phyloP scores from a whole-genome alignment of 2,113 vertebrate species.

The Malurus elegans region DNA sequence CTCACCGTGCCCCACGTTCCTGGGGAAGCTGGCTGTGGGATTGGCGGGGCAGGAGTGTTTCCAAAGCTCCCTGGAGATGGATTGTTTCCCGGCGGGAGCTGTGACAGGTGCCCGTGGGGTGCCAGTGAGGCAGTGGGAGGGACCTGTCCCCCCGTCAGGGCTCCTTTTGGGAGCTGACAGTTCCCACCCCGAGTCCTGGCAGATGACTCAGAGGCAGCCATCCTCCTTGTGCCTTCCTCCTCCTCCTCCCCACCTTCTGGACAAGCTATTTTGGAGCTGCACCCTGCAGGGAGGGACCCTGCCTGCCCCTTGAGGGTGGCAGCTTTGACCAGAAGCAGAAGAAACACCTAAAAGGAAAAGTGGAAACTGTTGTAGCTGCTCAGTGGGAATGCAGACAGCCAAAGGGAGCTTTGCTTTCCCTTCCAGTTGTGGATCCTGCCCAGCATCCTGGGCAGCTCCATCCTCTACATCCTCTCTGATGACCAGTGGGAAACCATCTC shows the following conservation, averaged over 20 bases:
- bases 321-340: background rate
- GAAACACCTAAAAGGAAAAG: background rate
- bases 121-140: background rate
- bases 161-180: background rate
- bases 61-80: background rate
- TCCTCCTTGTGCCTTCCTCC: background rate
- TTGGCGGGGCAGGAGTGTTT: background rate
- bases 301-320: background rate
- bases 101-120: background rate
- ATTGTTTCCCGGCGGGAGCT: background rate
- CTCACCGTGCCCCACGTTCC: background rate
- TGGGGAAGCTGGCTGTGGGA: background rate
- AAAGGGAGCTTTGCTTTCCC: background rate
- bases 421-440: slow-evolving; percentile 90
- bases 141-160: background rate
- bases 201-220: background rate
- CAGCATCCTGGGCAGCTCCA: slow-evolving; percentile 89
- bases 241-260: background rate
- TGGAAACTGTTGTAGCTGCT: background rate
- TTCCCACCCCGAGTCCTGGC: background rate
- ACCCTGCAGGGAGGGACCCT: background rate
- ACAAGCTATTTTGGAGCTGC: background rate
- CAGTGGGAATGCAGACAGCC: background rate
- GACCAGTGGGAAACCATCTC: slow-evolving; percentile 90
- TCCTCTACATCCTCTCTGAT: slow-evolving; percentile 88